Evolutionary conservation across 2,113 vertebrate species (phyloP), one percentile per base, ranked within the genome.

Genomic region (Peromyscus polionotus): DNA sequence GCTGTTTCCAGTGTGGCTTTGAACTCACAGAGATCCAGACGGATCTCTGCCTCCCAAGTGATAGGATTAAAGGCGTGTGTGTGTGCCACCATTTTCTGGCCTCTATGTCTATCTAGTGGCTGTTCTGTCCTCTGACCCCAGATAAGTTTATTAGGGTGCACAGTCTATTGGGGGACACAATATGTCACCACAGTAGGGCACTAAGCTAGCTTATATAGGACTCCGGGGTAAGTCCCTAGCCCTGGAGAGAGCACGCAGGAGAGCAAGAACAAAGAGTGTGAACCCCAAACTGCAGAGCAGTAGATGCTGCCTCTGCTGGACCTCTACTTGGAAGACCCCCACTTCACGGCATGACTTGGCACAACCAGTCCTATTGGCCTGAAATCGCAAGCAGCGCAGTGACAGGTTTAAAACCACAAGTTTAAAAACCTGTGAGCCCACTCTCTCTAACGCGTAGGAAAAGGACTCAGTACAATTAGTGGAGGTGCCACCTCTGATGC

Each of bases 351-450:
- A 54, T 39, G 54, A 19, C 79, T 95, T 85, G 95, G 87, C 61
- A 86, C n/a, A 48, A 13, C 31, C 48, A 59, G 51, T 22, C 39
- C 12, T 51, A 83, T 94, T 91, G 95, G 76, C 96, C 89, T 95
- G 92, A 80, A 94, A 91, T 92, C 95, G 92, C 90, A 92, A 95
- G 63, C 54, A 91, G 54, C 88, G 70, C 31, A 61, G 79, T 92
- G 81, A 68, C 59, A 96, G 54, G 20, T 90, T 95, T 73, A 70
- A 95, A 85, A 86, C 95, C 89, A 95, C 89, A 95, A 63, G 51
- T 42, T 42, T 42, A 91, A 22, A 57, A 77, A 92, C 81, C 54
- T 70, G 48, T 75, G 70, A 75, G 76, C 63, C 57, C 6, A 16
- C 95, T 93, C 80, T 42, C 57, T 67, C 14, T 57, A 61, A 85